These are phyloP conservation scores for Callimorpha dominula DNA, from an alignment of 2,888 invertebrate genomes.

Conservation along the genomic window DNA sequence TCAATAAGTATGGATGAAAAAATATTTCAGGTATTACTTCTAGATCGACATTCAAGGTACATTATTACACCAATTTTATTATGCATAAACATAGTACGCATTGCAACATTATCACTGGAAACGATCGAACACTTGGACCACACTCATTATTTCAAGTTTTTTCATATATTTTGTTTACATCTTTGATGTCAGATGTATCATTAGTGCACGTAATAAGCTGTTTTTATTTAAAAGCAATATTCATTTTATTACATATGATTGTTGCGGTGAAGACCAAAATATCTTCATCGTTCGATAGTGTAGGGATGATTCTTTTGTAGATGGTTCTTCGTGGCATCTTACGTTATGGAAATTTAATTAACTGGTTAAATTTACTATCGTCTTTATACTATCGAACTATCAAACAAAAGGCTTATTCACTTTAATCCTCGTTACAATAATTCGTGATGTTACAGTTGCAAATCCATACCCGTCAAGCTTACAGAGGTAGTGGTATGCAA, in stretches of 20 bases:
- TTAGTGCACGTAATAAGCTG: slow-evolving; percentile 40
- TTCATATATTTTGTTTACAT: slow-evolving; percentile 26
- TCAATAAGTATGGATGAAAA: too few species aligned
- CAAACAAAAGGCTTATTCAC: too few species aligned
- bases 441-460: too few species aligned
- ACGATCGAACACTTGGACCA: slow-evolving; percentile 15
- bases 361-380: too few species aligned
- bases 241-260: slow-evolving; percentile 56
- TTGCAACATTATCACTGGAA: slow-evolving; percentile 26
- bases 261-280: slow-evolving; percentile 70
- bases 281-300: slow-evolving; percentile 67
- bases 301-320: slow-evolving; percentile 14
- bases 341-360: neutral
- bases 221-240: slow-evolving; percentile 43
- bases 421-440: too few species aligned
- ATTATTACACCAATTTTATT: slow-evolving; percentile 38
- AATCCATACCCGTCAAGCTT: too few species aligned
- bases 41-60: slow-evolving; percentile 6
- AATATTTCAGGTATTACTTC: too few species aligned
- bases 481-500: too few species aligned
- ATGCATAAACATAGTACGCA: slow-evolving; percentile 37
- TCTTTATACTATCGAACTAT: neutral
- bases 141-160: slow-evolving; percentile 24
- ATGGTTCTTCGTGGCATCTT: neutral
- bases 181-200: slow-evolving; percentile 26